Evolutionary conservation across 1,140 invertebrate species (phyloP).

Genomic region (Drosophila ambigua): DNA sequence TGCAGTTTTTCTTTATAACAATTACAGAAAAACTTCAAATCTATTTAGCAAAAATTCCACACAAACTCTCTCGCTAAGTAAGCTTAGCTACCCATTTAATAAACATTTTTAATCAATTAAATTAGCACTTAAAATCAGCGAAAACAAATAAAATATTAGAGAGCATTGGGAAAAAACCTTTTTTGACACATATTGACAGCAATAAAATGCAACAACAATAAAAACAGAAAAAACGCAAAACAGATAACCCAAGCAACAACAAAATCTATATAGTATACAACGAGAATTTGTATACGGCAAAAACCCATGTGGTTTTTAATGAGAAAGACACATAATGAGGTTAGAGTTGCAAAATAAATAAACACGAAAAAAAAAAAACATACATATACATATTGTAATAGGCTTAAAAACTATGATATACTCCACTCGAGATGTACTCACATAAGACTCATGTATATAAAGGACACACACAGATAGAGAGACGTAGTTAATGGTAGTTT

Average conservation of each 20-base stretch:
- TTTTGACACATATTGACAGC: slow-evolving; percentile 52
- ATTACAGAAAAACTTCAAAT: not conserved
- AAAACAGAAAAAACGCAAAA: slow-evolving; percentile 35
- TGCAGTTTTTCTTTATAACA: no score
- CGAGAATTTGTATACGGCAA: slow-evolving; percentile 30
- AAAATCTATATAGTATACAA: slow-evolving; percentile 29
- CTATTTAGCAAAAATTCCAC: slow-evolving; percentile 14
- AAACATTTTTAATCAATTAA: slow-evolving; percentile 41
- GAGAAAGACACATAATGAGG: slow-evolving; percentile 45
- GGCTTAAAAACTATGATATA: slow-evolving; percentile 43
- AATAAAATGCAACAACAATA: slow-evolving; percentile 36
- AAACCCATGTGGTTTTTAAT: slow-evolving; percentile 53
- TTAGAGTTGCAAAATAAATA: slow-evolving; percentile 35
- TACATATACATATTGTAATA: slow-evolving; percentile 9
- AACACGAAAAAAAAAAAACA: slow-evolving; percentile 9
- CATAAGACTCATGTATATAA: slow-evolving; percentile 57
- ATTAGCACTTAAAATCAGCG: not conserved
- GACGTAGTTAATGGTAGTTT: slow-evolving; percentile 39
- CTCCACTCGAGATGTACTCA: slow-evolving; percentile 47
- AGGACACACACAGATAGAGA: slow-evolving; percentile 43
- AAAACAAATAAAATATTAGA: slow-evolving; percentile 13
- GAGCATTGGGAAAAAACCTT: slow-evolving; percentile 50
- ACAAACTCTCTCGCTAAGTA: slow-evolving; percentile 20
- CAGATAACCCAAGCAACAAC: slow-evolving; percentile 42
- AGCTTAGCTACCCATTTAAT: slow-evolving; percentile 26